Evolutionary conservation across 92 coral and sea anemone genomes (phyloP).

Genomic region (Phenganax stokvisi): DNA sequence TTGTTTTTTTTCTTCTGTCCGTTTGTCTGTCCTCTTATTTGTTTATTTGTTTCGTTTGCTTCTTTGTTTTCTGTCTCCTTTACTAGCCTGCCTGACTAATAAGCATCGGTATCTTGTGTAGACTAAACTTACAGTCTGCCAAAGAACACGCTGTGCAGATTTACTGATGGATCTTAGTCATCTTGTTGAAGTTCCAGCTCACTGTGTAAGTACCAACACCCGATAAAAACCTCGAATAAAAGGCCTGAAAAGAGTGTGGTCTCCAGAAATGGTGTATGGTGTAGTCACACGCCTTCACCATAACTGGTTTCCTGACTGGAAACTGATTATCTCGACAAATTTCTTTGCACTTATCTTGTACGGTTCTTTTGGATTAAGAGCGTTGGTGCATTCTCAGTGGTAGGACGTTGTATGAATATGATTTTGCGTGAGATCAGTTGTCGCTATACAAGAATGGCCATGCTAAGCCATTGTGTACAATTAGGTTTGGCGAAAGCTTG

Average conservation of each 20-base stretch:
- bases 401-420: background rate
- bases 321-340: no score
- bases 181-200: constrained; percentile 22
- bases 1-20: background rate
- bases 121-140: constrained; percentile 25
- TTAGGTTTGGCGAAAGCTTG: no score
- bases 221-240: no score
- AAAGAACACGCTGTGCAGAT: constrained; percentile 25
- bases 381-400: no score
- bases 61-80: no score
- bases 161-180: constrained; percentile 16
- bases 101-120: background rate
- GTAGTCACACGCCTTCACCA: background rate
- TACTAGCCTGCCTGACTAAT: background rate
- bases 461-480: no score
- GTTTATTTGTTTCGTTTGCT: background rate
- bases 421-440: background rate
- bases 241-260: background rate
- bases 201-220: constrained; percentile 11
- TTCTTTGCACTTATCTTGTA: no score
- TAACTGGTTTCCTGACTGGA: no score
- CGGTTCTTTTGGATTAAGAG: no score
- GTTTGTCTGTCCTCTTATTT: background rate
- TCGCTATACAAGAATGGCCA: background rate
- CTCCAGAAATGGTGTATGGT: background rate